Evolutionary conservation across 2,797 vertebrate genomes (phyloP).

Genomic region (Sphaeramia orbicularis): DNA sequence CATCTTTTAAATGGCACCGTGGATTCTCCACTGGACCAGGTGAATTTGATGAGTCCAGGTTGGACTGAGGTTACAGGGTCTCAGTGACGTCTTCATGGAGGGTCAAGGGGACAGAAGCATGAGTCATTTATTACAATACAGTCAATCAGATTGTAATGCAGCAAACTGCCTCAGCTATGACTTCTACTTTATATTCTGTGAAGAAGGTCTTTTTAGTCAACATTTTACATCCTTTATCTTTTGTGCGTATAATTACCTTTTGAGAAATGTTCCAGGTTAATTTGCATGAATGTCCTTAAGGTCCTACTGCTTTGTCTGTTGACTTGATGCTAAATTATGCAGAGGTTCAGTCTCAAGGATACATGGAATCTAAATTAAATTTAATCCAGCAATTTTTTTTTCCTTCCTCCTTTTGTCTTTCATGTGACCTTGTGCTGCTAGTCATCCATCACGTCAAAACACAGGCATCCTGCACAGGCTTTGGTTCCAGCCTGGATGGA

Average conservation of each 20-base stretch:
- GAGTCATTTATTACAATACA: not conserved
- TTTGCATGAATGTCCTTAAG: slow-evolving; percentile 14
- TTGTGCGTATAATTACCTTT: not conserved
- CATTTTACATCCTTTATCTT: slow-evolving; percentile 1
- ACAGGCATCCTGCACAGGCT: slow-evolving; percentile 13
- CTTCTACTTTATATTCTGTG: not conserved
- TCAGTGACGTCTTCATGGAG: not conserved
- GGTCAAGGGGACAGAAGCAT: not conserved
- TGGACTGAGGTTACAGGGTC: slow-evolving; percentile 10
- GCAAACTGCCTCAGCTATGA: not conserved
- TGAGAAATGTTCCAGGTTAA: not conserved
- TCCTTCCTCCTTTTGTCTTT: slow-evolving; percentile 21
- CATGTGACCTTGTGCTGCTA: slow-evolving; percentile 35
- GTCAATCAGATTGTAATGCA: not conserved
- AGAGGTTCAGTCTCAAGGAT: slow-evolving; percentile 13
- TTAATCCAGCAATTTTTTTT: slow-evolving; percentile 11
- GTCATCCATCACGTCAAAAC: slow-evolving; percentile 55
- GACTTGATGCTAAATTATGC: slow-evolving; percentile 9
- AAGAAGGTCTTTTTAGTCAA: not conserved
- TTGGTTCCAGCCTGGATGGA: slow-evolving; percentile 12
- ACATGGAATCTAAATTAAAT: slow-evolving; percentile 36
- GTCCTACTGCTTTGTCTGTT: not conserved
- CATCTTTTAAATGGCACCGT: slow-evolving; percentile 2
- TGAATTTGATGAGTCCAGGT: slow-evolving; percentile 2
- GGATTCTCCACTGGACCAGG: slow-evolving; percentile 1